phyloP scores from a whole-genome alignment of 2,113 vertebrate genomes.

The cat (Felis catus) region DNA sequence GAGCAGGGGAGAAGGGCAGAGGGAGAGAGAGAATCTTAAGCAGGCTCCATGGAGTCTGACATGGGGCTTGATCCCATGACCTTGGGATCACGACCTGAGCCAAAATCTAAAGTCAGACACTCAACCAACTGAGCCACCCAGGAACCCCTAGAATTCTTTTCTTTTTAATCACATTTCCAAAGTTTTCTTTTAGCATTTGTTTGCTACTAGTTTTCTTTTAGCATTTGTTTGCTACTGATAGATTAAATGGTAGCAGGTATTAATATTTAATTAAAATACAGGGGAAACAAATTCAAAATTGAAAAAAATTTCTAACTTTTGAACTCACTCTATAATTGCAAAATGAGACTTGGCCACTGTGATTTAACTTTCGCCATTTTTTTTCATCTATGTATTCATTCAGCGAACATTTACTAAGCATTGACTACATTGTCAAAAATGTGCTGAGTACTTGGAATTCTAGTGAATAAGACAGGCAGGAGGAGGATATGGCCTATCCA shows the following conservation, averaged over 20 bases:
- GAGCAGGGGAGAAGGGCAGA: no score
- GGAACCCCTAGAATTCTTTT: not conserved
- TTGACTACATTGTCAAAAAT: not conserved
- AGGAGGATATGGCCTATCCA: not conserved
- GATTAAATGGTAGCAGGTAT: not conserved
- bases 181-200: not conserved
- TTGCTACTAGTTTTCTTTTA: not conserved
- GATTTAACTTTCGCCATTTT: not conserved
- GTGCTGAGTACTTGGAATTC: not conserved
- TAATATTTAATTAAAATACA: not conserved
- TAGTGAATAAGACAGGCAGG: not conserved
- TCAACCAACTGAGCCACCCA: no score
- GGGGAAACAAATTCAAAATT: not conserved
- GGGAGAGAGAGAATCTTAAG: no score
- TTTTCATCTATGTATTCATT: not conserved
- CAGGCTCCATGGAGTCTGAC: no score
- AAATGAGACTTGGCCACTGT: not conserved
- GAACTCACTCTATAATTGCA: not conserved
- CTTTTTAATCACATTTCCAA: conserved; percentile 1
- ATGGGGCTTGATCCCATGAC: no score
- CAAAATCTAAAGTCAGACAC: no score
- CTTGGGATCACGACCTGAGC: no score
- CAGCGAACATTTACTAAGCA: not conserved
- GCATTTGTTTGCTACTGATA: not conserved
- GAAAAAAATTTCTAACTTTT: not conserved